Conservation (phyloP, 2,113 vertebrate species). For the Tympanuchus pallidicinctus region DNA sequence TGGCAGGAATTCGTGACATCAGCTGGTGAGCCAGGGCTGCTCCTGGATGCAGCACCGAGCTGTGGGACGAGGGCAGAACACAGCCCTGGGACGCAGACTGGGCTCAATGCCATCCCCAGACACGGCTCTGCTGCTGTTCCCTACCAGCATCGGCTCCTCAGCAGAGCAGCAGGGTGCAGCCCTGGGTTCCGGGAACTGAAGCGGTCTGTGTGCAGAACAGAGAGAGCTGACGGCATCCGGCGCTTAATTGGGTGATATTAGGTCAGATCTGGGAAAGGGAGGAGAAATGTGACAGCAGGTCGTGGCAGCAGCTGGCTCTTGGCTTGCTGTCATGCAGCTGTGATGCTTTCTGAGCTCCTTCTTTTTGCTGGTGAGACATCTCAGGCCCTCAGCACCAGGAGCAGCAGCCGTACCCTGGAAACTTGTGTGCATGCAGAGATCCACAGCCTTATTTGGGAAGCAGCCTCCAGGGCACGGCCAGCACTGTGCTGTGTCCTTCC, state of each 20-base stretch:
- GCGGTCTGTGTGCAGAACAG: background rate
- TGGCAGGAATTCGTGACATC: slow-evolving; percentile 8
- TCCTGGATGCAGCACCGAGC: accelerated
- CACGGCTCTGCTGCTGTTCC: background rate
- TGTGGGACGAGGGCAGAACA: background rate
- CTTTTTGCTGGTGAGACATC: background rate
- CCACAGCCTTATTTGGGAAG: slow-evolving; percentile 47
- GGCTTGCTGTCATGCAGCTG: no score
- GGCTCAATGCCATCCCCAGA: background rate
- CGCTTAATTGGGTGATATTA: background rate
- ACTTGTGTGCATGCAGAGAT: background rate
- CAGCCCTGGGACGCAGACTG: background rate
- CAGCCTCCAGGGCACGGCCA: background rate
- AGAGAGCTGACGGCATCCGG: background rate
- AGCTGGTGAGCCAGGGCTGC: accelerated
- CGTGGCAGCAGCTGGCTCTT: background rate
- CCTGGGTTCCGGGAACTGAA: slow-evolving; percentile 2
- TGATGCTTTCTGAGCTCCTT: background rate
- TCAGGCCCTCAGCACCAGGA: background rate
- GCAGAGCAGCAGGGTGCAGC: background rate
- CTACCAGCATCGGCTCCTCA: background rate
- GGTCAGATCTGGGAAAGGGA: background rate
- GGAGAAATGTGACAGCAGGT: background rate
- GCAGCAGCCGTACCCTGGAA: background rate
- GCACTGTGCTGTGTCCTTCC: accelerated